Conservation (phyloP, 37 sponge, comb jelly and placozoan species). For the Oscarella lobularis region DNA sequence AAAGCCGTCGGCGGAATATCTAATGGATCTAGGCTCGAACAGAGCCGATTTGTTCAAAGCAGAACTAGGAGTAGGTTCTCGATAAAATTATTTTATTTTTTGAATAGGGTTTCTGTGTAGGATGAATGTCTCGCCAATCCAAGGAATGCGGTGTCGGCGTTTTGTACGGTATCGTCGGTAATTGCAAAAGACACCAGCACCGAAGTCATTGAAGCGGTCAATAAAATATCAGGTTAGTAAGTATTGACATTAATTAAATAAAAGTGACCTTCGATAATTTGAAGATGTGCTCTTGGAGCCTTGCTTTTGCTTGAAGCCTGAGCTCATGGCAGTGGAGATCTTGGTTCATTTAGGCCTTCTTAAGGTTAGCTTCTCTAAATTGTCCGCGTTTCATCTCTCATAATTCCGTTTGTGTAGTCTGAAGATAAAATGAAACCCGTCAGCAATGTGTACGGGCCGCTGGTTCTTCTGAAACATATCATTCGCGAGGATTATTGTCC, state of each 20-base stretch:
- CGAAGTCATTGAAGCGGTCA: neutral
- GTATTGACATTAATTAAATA: too few relatives aligned
- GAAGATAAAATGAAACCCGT: conserved; percentile 50
- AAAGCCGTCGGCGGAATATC: neutral
- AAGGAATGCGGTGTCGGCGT: conserved; percentile 9
- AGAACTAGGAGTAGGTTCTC: too few relatives aligned
- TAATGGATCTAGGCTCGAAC: neutral
- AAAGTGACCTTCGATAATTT: too few relatives aligned
- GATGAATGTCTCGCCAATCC: too few relatives aligned
- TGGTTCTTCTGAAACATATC: conserved; percentile 29
- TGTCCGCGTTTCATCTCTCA: neutral
- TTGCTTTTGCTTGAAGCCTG: conserved; percentile 6
- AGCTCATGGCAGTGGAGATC: conserved; percentile 23
- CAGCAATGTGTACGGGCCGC: conserved; percentile 48
- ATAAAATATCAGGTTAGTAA: neutral
- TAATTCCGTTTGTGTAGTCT: conserved; percentile 22
- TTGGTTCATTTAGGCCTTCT: conserved; percentile 54
- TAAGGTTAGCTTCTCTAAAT: conserved; percentile 51
- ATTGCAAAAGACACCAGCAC: neutral
- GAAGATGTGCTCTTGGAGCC: conserved; percentile 5
- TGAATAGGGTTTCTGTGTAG: too few relatives aligned
- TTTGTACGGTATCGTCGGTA: neutral
- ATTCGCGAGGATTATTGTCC: conserved; percentile 28
- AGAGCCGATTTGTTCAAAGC: neutral
- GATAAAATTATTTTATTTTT: too few relatives aligned